phyloP scores from a whole-genome alignment of 2,888 invertebrate species.

The Watsonalla binaria region DNA sequence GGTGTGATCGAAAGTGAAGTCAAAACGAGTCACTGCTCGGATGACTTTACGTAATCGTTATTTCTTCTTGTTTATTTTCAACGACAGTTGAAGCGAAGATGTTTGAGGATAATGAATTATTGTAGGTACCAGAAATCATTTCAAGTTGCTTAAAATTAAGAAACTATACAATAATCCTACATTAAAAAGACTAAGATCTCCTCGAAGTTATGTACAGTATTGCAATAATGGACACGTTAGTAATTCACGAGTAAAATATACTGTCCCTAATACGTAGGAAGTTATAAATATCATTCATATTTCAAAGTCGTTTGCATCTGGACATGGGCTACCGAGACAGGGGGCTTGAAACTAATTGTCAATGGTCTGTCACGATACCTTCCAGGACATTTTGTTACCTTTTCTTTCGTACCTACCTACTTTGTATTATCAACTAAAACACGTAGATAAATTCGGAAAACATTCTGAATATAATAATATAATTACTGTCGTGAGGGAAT shows the following conservation, averaged over 20 bases:
- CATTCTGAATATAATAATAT: too few relatives aligned
- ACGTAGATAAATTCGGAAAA: too few relatives aligned
- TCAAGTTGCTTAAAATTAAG: too few relatives aligned
- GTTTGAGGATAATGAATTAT: too few relatives aligned
- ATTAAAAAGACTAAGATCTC: too few relatives aligned
- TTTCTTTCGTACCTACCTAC: neutral
- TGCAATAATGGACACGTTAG: too few relatives aligned
- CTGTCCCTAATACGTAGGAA: conserved; percentile 36
- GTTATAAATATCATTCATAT: conserved; percentile 76
- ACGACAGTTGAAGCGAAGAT: neutral
- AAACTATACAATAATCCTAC: too few relatives aligned
- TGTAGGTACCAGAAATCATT: too few relatives aligned
- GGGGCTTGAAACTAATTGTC: conserved; percentile 58
- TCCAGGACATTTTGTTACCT: conserved; percentile 7
- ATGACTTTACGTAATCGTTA: neutral
- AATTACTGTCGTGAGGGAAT: too few relatives aligned
- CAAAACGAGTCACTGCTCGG: conserved; percentile 23
- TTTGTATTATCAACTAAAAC: too few relatives aligned
- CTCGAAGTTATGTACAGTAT: too few relatives aligned
- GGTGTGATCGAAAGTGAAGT: conserved; percentile 67
- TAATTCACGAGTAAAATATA: conserved; percentile 30
- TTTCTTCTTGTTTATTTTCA: neutral
- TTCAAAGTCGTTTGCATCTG: conserved; percentile 78
- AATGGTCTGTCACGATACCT: conserved; percentile 29
- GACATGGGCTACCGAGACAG: conserved; percentile 66